phyloP scores from a whole-genome alignment of 2,113 vertebrate genomes.

The Poeciliopsis retropinna region DNA sequence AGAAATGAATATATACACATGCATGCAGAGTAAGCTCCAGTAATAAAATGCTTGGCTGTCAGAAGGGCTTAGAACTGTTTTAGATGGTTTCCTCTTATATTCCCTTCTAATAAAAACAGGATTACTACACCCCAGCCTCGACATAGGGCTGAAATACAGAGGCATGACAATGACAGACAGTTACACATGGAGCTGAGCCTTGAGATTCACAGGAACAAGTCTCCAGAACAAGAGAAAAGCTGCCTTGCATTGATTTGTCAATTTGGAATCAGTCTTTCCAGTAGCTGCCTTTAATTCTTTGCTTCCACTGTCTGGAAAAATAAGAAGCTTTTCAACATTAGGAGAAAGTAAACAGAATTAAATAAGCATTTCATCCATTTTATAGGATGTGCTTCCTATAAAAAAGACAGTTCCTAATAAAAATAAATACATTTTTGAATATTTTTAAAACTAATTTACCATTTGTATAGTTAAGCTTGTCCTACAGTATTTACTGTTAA shows the following conservation, averaged over 20 bases:
- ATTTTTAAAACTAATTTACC: no score
- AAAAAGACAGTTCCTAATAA: no score
- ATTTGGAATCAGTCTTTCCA: slow-evolving; percentile 9
- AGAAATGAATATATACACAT: neutral
- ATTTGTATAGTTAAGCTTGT: no score
- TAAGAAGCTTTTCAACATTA: slow-evolving; percentile 2
- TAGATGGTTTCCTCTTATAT: slow-evolving; percentile 67
- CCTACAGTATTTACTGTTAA: no score
- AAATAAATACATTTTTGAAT: no score
- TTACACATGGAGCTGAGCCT: slow-evolving; percentile 35
- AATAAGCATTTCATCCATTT: neutral
- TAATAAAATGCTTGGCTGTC: slow-evolving; percentile 68
- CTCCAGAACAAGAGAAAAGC: slow-evolving; percentile 21
- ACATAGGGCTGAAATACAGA: slow-evolving; percentile 43
- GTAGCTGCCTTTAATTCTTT: neutral
- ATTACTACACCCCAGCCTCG: slow-evolving; percentile 53
- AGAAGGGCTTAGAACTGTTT: slow-evolving; percentile 59
- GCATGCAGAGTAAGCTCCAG: slow-evolving; percentile 18
- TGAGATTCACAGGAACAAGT: slow-evolving; percentile 29
- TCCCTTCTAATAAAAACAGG: slow-evolving; percentile 76
- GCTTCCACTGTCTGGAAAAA: neutral
- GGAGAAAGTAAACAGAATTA: neutral
- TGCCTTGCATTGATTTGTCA: slow-evolving; percentile 27
- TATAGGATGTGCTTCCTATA: neutral
- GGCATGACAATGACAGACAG: slow-evolving; percentile 32